phyloP scores from a whole-genome alignment of 1,140 invertebrate species.

The Meteorus sp. region DNA sequence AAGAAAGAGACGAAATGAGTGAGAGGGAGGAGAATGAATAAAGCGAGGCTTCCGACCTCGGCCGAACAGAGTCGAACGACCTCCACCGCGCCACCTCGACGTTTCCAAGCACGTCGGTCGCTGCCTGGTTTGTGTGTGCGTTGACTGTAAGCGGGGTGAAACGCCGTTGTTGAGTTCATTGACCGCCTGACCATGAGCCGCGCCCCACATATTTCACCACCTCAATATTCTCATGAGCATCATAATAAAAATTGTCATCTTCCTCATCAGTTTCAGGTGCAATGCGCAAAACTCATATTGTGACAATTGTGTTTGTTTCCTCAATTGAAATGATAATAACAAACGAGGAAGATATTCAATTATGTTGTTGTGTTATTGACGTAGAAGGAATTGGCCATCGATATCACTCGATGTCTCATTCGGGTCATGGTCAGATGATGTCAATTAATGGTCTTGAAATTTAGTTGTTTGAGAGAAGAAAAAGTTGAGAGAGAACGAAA shows the following conservation, averaged over 20 bases:
- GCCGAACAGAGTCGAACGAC: slow-evolving; percentile 32
- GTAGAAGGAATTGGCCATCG: no score
- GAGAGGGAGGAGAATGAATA: no score
- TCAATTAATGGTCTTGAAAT: no score
- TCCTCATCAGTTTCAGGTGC: not conserved
- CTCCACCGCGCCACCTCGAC: slow-evolving; percentile 24
- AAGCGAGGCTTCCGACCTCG: no score
- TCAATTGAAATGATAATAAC: not conserved
- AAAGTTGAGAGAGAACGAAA: no score
- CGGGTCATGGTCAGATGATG: no score
- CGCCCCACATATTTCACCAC: slow-evolving; percentile 43
- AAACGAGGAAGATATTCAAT: slow-evolving; percentile 5
- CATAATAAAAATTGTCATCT: slow-evolving; percentile 39
- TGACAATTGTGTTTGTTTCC: not conserved
- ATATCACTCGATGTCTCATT: no score
- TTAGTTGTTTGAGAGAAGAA: no score
- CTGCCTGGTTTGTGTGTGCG: no score
- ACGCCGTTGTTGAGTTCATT: slow-evolving; percentile 35
- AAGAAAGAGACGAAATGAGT: not conserved
- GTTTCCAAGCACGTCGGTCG: no score
- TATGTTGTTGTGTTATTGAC: no score
- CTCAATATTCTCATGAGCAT: slow-evolving; percentile 14
- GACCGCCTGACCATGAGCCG: slow-evolving; percentile 56
- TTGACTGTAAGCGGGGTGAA: slow-evolving; percentile 15
- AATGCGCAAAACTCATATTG: not conserved